Base-by-base conservation (phyloP, 2,113 vertebrate genomes). In the Thalassarche chlororhynchos region DNA sequence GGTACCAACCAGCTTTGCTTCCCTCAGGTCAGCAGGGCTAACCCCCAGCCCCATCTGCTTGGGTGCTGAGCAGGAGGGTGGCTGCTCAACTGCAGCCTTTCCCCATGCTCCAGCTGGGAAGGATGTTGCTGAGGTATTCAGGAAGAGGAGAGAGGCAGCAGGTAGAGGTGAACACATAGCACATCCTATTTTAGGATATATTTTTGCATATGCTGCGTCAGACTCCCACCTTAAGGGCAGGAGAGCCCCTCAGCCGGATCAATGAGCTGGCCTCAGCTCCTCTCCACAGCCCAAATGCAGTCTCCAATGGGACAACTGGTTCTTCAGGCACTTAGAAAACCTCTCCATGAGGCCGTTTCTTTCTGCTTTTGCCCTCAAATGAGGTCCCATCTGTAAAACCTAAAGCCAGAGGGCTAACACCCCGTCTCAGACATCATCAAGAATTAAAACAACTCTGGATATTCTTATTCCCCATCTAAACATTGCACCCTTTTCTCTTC, bases 131-230 rank as follows among this genome's bases (percentile, higher is more conserved):
- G 75, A 36, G 61, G 5, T 55, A 4, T 10, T 54, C 14, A 19
- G 25, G 49, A 24, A 54, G 54, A 23, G 31, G 26, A 71, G 12
- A 13, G 74, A 42, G 54, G 70, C 69, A 46, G 79, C 54, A 49
- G 54, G 18, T 14, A 4, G 47, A 69, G 84, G 0, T 23, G 32
- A 51, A 26, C 5, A 3, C 0, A 0, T 6, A 5, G 5, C 40
- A 3, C 20, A 14, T 36, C 14, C 32, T 38, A 0, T 6, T 75
- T 79, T 7, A 20, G 70, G 55, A 29, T 34, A 5, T 32, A 14
- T 15, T 91, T 85, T 49, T 38, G 12, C 26, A 6, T 15, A 1
- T 13, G 12, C 36, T 87, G n/a, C 42, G 19, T 61, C 76, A 66
- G 11, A 34, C 3, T 60, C 32, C 8, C 21, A 5, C 47, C 20